Evolutionary conservation across 2,888 invertebrate species (phyloP), one percentile per base, ranked within the genome.

Genomic region (Fabriciana adippe): DNA sequence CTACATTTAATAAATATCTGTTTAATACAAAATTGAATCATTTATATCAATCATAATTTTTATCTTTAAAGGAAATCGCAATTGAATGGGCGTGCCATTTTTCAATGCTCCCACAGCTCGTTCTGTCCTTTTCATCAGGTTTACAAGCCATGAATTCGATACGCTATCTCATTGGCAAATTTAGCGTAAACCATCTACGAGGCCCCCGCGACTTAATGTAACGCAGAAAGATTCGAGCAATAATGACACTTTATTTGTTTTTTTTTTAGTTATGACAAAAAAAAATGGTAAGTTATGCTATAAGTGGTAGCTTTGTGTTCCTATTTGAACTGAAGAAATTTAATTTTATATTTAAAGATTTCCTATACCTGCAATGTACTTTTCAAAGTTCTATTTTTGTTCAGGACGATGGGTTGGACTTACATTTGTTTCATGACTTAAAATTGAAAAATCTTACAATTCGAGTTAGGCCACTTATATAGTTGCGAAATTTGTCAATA

Each of bases 161-260:
- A 81, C 81, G 83, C 80, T 88, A 88, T 87, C 87, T 85, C 83
- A 86, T 87, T 87, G 88, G 86, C 76, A 89, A 89, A 88, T 89
- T 88, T 86, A 88, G 82, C 89, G 89, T 88, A 79, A 89, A 88
- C 82, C 85, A 79, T 84, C 81, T 82, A 79, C 59, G 74, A 75
- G 67, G 73, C 69, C 51, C 47, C 35, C 54, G 60, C 18, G 13
- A 62, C n/a, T 74, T 68, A 11, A 56, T 53, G 54, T 71, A 64
- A 62, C 35, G 66, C 50, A 6, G n/a, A 18, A 8, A 16, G 35
- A 69, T 70, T 72, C 16, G 55, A 61, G 31, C 51, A 41, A 6
- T 18, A 18, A 61, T 6, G 1, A 41, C 50, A 35, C 1, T 51
- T 35, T 15, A 8, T 41, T 51, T 61, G 6, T 51, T 18, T 15